Base-by-base conservation (phyloP, 2,888 invertebrate genomes). In the Macroteleia sp. region DNA sequence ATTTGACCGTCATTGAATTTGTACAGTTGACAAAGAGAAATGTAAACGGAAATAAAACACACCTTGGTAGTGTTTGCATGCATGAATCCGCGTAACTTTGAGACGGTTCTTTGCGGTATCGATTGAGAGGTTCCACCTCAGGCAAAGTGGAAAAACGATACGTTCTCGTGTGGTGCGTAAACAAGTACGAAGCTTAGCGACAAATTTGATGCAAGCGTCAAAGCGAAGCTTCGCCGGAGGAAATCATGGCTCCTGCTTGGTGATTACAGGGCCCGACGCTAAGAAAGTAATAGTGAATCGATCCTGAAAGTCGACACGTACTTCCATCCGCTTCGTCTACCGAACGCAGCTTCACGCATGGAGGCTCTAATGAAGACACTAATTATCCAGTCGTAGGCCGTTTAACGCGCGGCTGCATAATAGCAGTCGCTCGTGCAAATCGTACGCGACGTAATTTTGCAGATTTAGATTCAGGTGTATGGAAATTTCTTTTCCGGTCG, bases 321-420 rank as follows among this genome's bases (percentile, higher is more conserved):
- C 28, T 8, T 30, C 30, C 30, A 10, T 25, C 30, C 62, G 41
- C n/a, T n/a, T n/a, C 16, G 74, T 74, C 41, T 66, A 71, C 71
- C 50, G 28, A 52, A 36, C 25, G 6, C 41, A 28, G 25, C 19
- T 34, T 73, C 36, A 42, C 56, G 67, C 69, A 62, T 78, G 78
- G 71, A 67, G 76, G 61, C 57, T 77, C 61, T 71, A 80, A 77
- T 76, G 81, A 75, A 71, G 79, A 79, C 76, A 74, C 81, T 85
- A 83, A 85, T 85, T 81, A 82, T 81, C 83, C 81, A 81, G 80
- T 80, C 75, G 82, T 50, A 64, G 78, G 54, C 79, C 71, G 75
- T 81, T 83, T 81, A 81, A 82, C 80, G 83, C 82, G 66, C 79
- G 81, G 74, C 14, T 64, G 76, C 77, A 6, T 30, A 16, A 56